These are phyloP conservation scores for Drosophila erecta DNA, from an alignment of 1,140 invertebrate genomes.

Conservation along the genomic window DNA sequence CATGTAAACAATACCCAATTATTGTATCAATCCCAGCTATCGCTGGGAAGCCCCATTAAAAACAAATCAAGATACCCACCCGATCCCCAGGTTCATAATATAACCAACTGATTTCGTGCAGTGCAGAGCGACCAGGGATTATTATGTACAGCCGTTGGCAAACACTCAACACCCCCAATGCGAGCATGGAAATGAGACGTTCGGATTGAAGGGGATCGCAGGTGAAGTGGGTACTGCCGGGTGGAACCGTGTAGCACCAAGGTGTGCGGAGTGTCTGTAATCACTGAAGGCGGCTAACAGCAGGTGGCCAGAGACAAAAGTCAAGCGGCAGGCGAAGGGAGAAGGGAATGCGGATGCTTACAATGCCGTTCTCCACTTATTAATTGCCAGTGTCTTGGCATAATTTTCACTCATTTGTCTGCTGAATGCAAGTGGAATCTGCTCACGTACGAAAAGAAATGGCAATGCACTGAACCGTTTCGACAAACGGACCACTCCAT, in stretches of 20 bases:
- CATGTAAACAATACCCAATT: conserved; percentile 5
- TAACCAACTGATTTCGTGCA: conserved; percentile 18
- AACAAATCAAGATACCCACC: conserved; percentile 18
- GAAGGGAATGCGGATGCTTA: conserved; percentile 13
- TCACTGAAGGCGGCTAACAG: conserved; percentile 44
- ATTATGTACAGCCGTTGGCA: conserved; percentile 65
- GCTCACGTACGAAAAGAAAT: conserved; percentile 59
- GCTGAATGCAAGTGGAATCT: conserved; percentile 74
- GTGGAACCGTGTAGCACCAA: neutral
- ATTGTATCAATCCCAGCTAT: conserved; percentile 7
- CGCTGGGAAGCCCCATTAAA: conserved; percentile 12
- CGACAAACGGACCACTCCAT: conserved; percentile 2
- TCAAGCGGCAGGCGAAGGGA: conserved; percentile 4
- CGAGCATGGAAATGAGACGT: conserved; percentile 53
- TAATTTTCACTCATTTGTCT: conserved; percentile 81
- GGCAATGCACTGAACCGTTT: conserved; percentile 34
- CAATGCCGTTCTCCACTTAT: conserved; percentile 67
- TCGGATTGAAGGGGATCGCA: conserved; percentile 24
- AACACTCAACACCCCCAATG: conserved; percentile 39
- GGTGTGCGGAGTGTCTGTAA: conserved; percentile 36
- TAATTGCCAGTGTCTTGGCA: conserved; percentile 81
- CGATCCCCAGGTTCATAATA: conserved; percentile 10
- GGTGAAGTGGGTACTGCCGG: neutral
- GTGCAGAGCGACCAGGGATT: conserved; percentile 31
- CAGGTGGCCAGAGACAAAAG: conserved; percentile 56